Evolutionary conservation across 2,888 invertebrate genomes (phyloP).

Genomic region (Drosophila ochracea): DNA sequence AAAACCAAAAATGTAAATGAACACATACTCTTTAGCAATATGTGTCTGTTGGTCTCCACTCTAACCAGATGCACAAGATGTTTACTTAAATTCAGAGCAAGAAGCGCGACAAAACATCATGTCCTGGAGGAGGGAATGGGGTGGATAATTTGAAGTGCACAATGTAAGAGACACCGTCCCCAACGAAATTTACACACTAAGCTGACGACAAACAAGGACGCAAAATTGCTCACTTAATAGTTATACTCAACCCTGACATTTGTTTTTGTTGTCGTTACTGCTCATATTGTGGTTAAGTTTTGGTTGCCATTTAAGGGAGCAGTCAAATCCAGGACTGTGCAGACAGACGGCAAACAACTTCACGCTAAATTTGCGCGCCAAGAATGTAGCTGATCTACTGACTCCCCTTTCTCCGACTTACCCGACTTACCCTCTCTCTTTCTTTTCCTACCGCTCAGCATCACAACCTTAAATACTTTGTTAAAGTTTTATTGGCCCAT

Average conservation of each 20-base stretch:
- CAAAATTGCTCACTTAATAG: constrained; percentile 32
- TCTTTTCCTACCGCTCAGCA: background rate
- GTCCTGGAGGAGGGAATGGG: background rate
- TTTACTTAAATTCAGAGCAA: background rate
- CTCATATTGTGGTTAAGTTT: constrained; percentile 24
- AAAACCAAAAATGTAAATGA: background rate
- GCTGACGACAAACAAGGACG: constrained; percentile 14
- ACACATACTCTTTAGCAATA: too few relatives aligned
- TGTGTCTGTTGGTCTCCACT: background rate
- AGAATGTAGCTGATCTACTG: constrained; percentile 21
- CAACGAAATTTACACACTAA: constrained; percentile 6
- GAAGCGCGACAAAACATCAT: background rate
- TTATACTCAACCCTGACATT: constrained; percentile 14
- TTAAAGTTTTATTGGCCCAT: constrained; percentile 37
- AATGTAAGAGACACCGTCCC: background rate
- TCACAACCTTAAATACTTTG: constrained; percentile 21
- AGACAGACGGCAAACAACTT: constrained; percentile 30
- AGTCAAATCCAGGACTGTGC: background rate
- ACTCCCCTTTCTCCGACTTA: background rate
- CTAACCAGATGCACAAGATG: background rate
- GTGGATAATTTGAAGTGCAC: background rate
- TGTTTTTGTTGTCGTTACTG: constrained; percentile 14
- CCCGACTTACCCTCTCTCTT: background rate
- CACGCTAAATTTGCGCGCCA: constrained; percentile 52
- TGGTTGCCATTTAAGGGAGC: constrained; percentile 16